Evolutionary conservation across 2,797 vertebrate genomes (phyloP), one percentile per base, ranked within the genome.

Genomic region (Podarcis lilfordi): DNA sequence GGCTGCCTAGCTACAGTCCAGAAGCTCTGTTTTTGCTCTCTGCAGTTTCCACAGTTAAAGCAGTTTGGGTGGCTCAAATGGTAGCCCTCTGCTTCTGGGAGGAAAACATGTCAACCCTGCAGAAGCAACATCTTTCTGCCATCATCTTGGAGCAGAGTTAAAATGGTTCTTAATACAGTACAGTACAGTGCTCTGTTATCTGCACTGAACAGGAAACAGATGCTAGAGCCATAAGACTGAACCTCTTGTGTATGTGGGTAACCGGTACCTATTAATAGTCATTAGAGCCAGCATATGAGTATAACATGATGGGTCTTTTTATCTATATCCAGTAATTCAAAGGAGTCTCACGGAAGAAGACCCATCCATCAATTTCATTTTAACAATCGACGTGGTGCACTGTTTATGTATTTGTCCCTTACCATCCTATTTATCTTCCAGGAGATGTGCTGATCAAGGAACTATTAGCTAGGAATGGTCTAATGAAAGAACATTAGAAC

Each of bases 401-500:
- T 32, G 59, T 74, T 35, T 11, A 1, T 50, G 32, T 88, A 76
- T 82, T 69, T 87, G 0, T 89, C 89, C 79, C 86, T 77, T 87
- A 85, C 81, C 88, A 55, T 10, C 21, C n/a, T 82, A 82, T 89
- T 91, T 86, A 91, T 92, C 91, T 94, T 76, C 79, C 50, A 76
- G 78, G 29, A 55, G 85, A 23, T 50, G 59, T 76, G 92, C 92
- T 91, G 88, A 93, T 94, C 91, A 89, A 88, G 83, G 71, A 93
- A 40, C 77, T 85, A 89, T 71, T 23, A 50, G 61, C 66, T 90
- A 81, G 87, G 81, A 93, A 93, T 86, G 87, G 89, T 91, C 93
- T 94, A 92, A 95, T 96, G 86, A 94, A 91, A 85, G 10, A 89
- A 91, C 95, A 95, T 94, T 91, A 94, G 87, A 92, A 95, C 94